phyloP scores from a whole-genome alignment of 2,888 invertebrate species.

The Liposcelis brunnea region DNA sequence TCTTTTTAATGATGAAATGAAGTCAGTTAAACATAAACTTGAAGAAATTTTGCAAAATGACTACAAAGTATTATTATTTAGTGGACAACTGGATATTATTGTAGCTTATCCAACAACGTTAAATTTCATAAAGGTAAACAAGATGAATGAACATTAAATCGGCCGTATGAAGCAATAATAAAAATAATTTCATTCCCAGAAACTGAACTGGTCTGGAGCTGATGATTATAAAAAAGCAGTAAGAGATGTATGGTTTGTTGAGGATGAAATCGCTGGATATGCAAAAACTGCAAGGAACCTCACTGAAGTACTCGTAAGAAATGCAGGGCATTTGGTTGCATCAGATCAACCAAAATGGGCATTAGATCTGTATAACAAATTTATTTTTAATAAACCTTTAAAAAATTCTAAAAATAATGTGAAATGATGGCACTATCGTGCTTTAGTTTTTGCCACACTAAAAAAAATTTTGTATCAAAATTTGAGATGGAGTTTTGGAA shows the following conservation, averaged over 20 bases:
- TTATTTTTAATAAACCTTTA: neutral
- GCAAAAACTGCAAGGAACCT: constrained; percentile 25
- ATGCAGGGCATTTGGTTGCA: constrained; percentile 34
- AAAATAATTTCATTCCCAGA: constrained; percentile 23
- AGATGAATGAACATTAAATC: too few relatives aligned
- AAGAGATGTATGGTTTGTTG: constrained; percentile 28
- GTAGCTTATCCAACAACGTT: constrained; percentile 71
- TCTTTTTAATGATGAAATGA: constrained; percentile 59
- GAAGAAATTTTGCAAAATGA: constrained; percentile 37
- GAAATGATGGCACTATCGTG: too few relatives aligned
- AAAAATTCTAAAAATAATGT: too few relatives aligned
- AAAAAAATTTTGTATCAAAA: too few relatives aligned
- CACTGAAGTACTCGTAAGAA: constrained; percentile 26
- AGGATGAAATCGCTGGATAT: constrained; percentile 27
- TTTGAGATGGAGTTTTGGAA: too few relatives aligned
- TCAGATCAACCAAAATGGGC: constrained; percentile 31
- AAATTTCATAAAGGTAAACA: constrained; percentile 39
- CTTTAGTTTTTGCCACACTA: too few relatives aligned
- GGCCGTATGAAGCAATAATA: too few relatives aligned
- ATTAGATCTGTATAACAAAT: constrained; percentile 23
- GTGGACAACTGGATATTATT: constrained; percentile 81
- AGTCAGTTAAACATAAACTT: constrained; percentile 55
- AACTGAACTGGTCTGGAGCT: constrained; percentile 29
- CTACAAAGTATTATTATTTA: constrained; percentile 61
- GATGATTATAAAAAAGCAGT: constrained; percentile 26